Conservation (phyloP, 2,113 vertebrate species). For the Zeus faber region DNA sequence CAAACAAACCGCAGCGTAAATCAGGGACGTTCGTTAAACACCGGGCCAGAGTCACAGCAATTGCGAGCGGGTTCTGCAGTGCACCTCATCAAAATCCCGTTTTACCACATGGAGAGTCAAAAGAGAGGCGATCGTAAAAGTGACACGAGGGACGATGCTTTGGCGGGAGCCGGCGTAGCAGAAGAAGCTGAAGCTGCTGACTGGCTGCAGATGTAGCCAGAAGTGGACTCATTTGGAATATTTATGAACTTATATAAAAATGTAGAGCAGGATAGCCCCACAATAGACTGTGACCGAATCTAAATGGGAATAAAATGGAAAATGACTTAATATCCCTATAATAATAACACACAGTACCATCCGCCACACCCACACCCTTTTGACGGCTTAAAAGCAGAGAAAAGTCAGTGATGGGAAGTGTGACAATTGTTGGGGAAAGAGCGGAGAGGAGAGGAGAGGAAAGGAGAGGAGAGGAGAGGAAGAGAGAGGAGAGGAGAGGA, state of each 20-base stretch:
- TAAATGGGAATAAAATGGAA: no score
- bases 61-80: no score
- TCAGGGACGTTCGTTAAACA: background rate
- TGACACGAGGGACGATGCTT: slow-evolving; percentile 47
- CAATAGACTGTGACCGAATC: no score
- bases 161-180: slow-evolving; percentile 39
- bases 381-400: no score
- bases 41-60: no score
- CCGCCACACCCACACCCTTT: no score
- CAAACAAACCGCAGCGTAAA: no score
- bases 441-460: background rate
- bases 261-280: background rate
- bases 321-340: no score
- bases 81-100: no score
- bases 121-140: slow-evolving; percentile 29
- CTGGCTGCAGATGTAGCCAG: slow-evolving; percentile 4
- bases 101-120: no score
- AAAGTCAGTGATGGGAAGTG: no score
- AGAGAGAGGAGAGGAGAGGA: background rate
- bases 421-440: background rate
- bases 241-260: background rate
- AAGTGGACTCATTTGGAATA: background rate
- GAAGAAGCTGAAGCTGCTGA: slow-evolving; percentile 21
- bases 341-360: no score
- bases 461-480: background rate